A percentile compares a stretch with the other conserved stretches of the same genome.
These are phyloP conservation scores for Camelus dromedarius DNA, from an alignment of 2,113 vertebrate genomes.

Conservation along the genomic window DNA sequence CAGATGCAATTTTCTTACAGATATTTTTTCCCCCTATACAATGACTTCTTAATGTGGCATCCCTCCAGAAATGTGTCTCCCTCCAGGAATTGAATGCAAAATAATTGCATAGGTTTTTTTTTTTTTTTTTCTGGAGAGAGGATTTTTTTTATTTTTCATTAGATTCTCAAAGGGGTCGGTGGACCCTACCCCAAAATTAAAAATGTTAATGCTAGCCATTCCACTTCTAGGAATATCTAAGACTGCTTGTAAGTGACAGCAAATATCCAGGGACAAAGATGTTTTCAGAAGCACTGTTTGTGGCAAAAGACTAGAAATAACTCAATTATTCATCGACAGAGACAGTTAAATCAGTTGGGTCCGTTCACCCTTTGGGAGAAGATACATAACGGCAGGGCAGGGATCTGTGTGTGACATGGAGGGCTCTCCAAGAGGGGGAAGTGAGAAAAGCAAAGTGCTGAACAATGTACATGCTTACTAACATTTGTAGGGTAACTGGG, in stretches of 20 bases:
- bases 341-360: neutral
- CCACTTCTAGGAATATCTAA: no score
- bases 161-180: neutral
- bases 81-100: neutral
- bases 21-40: neutral
- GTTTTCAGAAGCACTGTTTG: neutral
- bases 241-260: neutral
- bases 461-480: fast-evolving
- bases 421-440: no score
- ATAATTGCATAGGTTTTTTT: neutral
- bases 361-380: neutral
- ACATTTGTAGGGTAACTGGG: fast-evolving
- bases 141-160: neutral
- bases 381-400: fast-evolving
- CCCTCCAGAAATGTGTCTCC: neutral
- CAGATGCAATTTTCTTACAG: neutral
- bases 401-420: neutral
- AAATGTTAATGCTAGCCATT: neutral
- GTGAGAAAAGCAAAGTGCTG: neutral
- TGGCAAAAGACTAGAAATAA: neutral
- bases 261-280: neutral
- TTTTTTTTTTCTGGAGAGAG: neutral
- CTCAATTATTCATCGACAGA: neutral
- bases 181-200: neutral
- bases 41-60: neutral